Percentiles rank a stretch among this genome's conserved stretches.
These are phyloP conservation scores for Acanthaster planci DNA, from an alignment of 35 echinoderm and acorn worm species.

Conservation along the genomic window DNA sequence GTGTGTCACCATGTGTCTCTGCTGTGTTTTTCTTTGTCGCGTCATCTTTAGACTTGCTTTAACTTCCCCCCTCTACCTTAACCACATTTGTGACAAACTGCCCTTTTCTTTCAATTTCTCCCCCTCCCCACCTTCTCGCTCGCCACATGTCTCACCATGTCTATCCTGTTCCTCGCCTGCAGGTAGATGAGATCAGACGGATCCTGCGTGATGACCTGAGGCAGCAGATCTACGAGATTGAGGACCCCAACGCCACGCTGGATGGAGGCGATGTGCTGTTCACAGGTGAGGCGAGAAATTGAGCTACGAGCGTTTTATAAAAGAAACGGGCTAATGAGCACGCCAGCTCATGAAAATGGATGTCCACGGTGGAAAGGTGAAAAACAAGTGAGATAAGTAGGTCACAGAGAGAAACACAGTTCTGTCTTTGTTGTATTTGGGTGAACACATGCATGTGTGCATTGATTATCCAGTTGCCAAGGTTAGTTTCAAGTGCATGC, in stretches of 20 bases:
- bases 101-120: slow-evolving; percentile 22
- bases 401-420: too few species aligned
- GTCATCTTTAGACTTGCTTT: too few species aligned
- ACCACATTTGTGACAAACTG: neutral
- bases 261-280: slow-evolving; percentile 98
- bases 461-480: too few species aligned
- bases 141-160: slow-evolving; percentile 2
- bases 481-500: too few species aligned
- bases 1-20: too few species aligned
- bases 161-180: slow-evolving; percentile 21
- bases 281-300: slow-evolving; percentile 68
- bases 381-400: too few species aligned
- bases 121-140: slow-evolving; percentile 1
- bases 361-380: too few species aligned
- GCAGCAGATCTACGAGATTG: slow-evolving; percentile 87
- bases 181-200: slow-evolving; percentile 86
- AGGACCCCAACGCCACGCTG: slow-evolving; percentile 72
- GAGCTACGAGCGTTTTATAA: neutral
- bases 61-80: neutral
- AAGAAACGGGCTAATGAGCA: too few species aligned
- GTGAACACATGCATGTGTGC: too few species aligned
- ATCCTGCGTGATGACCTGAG: slow-evolving; percentile 69
- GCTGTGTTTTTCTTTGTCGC: too few species aligned
- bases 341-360: too few species aligned
- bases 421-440: too few species aligned